These are phyloP conservation scores for Chirona hameri DNA, from an alignment of 2,888 invertebrate species.

Conservation along the genomic window DNA sequence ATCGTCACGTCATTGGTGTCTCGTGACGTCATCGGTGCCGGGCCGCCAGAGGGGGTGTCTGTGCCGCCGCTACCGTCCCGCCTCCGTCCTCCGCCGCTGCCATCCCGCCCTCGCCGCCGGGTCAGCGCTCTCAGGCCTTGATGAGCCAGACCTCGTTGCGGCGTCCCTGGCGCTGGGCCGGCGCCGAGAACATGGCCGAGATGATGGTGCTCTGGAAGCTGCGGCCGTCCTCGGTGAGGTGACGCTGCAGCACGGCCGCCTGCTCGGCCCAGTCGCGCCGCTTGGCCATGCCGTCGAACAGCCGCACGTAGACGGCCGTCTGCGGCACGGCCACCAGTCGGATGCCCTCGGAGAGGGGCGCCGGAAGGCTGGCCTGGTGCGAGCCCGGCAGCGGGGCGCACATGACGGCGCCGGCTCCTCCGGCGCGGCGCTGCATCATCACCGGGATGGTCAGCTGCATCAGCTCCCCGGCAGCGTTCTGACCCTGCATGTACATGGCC, in stretches of 20 bases:
- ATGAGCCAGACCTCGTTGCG: constrained; percentile 9
- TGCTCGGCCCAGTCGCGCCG: background rate
- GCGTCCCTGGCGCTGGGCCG: background rate
- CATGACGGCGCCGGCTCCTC: background rate
- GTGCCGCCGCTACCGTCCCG: no score
- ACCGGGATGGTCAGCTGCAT: constrained; percentile 1
- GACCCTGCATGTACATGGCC: background rate
- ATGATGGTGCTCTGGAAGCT: background rate
- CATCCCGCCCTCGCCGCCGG: no score
- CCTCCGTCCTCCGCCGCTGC: no score
- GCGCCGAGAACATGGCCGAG: background rate
- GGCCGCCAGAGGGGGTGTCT: no score
- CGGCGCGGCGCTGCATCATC: background rate
- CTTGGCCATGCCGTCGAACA: background rate
- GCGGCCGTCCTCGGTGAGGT: background rate
- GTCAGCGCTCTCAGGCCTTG: background rate
- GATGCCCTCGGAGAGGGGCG: background rate
- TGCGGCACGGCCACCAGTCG: constrained; percentile 4
- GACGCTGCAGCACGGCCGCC: background rate
- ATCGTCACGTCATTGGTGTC: no score
- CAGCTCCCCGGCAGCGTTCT: background rate
- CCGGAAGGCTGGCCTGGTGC: background rate
- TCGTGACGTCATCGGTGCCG: no score
- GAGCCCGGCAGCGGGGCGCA: constrained; percentile 3
- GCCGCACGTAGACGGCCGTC: constrained; percentile 13